Evolutionary conservation across 2,888 invertebrate genomes (phyloP), one percentile per base, ranked within the genome.

Genomic region (Agrypnus murinus): DNA sequence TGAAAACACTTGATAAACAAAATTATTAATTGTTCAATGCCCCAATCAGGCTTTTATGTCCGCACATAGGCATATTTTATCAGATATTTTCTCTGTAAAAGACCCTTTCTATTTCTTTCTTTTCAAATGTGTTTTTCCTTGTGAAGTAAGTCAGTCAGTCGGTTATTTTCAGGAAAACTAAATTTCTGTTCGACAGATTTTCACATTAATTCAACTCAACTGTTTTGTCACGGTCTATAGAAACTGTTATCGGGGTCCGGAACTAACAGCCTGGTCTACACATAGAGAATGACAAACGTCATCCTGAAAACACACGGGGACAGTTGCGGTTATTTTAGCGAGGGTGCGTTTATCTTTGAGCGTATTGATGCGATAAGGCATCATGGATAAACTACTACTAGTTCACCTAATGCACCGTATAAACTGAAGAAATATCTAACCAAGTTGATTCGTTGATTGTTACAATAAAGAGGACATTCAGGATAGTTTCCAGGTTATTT

Each of bases 161-260:
- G 25, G 5, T 25, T 25, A 25, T 25, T 25, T 25, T 25, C 25
- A 25, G 25, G 25, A 25, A 25, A 25, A 25, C 25, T 25, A 25
- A 25, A 25, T 25, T 25, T 32, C 12, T 50, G 36, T 55, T 36
- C 36, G 17, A 43, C 58, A 58, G 25, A 58, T 58, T 58, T 58
- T 10, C 43, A 43, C 55, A 19, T 10, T 43, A 17, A 43, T 43
- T 58, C 43, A 43, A 58, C 40, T 43, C 17, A 15, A 25, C 58
- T 58, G 43, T 43, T 58, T 58, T 58, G 58, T 58, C 58, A 58
- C 43, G 58, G 58, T 58, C 58, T 58, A 43, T 31, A 25, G 58
- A 43, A 58, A 58, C 32, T 36, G 58, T 58, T 58, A 58, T 58
- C 58, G 43, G 58, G 17, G 58, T 15, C 58, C 58, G 58, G 58